Percentiles rank a stretch among this genome's conserved stretches.
Evolutionary conservation across 1,140 invertebrate genomes (phyloP).

Genomic region (Harlomillsia oculata): DNA sequence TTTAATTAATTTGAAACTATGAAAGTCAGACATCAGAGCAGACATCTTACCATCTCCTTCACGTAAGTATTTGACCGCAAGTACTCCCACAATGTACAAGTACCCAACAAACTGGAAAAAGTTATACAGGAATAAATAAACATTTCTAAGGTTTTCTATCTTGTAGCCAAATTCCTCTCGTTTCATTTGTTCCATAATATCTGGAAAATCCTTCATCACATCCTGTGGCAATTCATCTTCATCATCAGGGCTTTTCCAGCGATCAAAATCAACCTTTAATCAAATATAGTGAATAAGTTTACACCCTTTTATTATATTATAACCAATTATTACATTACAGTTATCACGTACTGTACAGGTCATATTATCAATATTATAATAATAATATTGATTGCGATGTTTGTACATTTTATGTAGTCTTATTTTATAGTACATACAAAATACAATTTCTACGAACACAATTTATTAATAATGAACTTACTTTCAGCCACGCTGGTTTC

Average conservation of each 20-base stretch:
- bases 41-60: conserved; percentile 56
- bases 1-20: too few relatives aligned
- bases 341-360: too few relatives aligned
- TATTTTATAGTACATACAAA: background rate
- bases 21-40: too few relatives aligned
- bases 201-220: conserved; percentile 56
- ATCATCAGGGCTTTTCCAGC: conserved; percentile 62
- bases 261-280: conserved; percentile 68
- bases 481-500: conserved; percentile 82
- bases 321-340: too few relatives aligned
- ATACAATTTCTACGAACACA: conserved; percentile 1
- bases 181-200: conserved; percentile 62
- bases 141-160: conserved; percentile 69
- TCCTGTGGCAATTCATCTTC: conserved; percentile 54
- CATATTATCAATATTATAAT: too few relatives aligned
- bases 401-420: background rate
- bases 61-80: conserved; percentile 61
- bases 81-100: conserved; percentile 63
- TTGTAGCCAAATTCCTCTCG: conserved; percentile 70
- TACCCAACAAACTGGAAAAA: conserved; percentile 82
- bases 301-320: background rate
- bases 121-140: conserved; percentile 83
- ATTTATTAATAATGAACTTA: conserved; percentile 35
- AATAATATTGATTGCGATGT: too few relatives aligned
- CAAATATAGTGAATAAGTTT: background rate